Percentiles rank a stretch among this genome's conserved stretches.
These are phyloP conservation scores for Scaptomyza cyrtandrae DNA, from an alignment of 2,888 invertebrate genomes.

Conservation along the genomic window DNA sequence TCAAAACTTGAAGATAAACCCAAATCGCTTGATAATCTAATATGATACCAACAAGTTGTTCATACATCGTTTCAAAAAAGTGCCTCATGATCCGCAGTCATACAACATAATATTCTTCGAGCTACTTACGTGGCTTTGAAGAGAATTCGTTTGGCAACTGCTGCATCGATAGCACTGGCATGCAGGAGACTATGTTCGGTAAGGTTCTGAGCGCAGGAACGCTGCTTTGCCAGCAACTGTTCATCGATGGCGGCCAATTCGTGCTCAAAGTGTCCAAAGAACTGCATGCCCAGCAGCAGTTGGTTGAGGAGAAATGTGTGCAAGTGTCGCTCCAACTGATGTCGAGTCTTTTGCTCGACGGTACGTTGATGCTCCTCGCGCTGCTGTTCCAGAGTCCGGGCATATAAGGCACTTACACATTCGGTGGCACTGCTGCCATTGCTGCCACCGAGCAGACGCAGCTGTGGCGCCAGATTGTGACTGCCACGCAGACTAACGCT, in stretches of 20 bases:
- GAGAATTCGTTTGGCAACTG: constrained; percentile 87
- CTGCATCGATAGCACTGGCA: constrained; percentile 89
- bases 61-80: too few species aligned
- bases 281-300: constrained; percentile 90
- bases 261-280: constrained; percentile 91
- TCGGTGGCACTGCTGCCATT: constrained; percentile 61
- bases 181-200: constrained; percentile 87
- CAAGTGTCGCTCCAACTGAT: constrained; percentile 87
- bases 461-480: constrained; percentile 43
- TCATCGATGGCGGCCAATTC: constrained; percentile 78
- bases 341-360: constrained; percentile 80
- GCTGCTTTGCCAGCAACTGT: constrained; percentile 73
- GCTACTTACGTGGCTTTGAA: constrained; percentile 84
- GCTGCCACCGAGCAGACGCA: constrained; percentile 67
- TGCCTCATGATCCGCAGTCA: neutral
- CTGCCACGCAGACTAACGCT: constrained; percentile 16
- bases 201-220: constrained; percentile 75
- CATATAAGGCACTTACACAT: constrained; percentile 65
- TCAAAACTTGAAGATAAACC: neutral
- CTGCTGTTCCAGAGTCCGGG: constrained; percentile 70
- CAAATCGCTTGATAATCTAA: too few species aligned
- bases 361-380: constrained; percentile 74
- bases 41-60: too few species aligned
- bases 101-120: neutral
- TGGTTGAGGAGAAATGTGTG: constrained; percentile 91